A percentile compares a stretch with the other conserved stretches of the same genome.
phyloP scores from a whole-genome alignment of 1,140 invertebrate species.

The Babylonia areolata region DNA sequence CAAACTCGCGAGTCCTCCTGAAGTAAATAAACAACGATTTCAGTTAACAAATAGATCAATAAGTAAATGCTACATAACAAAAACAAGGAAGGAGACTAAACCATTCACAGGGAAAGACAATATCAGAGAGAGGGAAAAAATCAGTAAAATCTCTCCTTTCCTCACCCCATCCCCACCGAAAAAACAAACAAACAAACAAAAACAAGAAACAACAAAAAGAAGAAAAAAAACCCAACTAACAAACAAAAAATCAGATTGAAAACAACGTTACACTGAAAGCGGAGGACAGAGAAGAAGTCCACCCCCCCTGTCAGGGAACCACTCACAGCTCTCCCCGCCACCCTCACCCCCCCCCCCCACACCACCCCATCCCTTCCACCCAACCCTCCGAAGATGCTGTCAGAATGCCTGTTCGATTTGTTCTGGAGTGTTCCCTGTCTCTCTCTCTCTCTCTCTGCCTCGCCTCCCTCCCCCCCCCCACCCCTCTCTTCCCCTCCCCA shows the following conservation, averaged over 20 bases:
- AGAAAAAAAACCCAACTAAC: neutral
- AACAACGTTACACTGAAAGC: neutral
- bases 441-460: neutral
- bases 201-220: neutral
- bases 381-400: neutral
- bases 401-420: constrained; percentile 10
- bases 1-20: too few species aligned
- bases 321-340: too few species aligned
- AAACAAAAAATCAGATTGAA: neutral
- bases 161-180: too few species aligned
- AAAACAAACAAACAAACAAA: neutral
- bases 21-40: too few species aligned
- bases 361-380: too few species aligned
- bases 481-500: neutral
- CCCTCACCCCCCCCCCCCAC: too few species aligned
- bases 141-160: too few species aligned
- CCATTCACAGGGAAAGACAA: too few species aligned
- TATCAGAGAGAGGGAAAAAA: too few species aligned
- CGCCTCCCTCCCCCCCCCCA: neutral
- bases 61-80: too few species aligned
- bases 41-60: too few species aligned
- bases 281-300: neutral
- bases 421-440: neutral
- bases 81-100: too few species aligned
- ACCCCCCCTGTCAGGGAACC: neutral